phyloP scores from a whole-genome alignment of 1,140 invertebrate genomes.

The Cardiocondyla obscurior region DNA sequence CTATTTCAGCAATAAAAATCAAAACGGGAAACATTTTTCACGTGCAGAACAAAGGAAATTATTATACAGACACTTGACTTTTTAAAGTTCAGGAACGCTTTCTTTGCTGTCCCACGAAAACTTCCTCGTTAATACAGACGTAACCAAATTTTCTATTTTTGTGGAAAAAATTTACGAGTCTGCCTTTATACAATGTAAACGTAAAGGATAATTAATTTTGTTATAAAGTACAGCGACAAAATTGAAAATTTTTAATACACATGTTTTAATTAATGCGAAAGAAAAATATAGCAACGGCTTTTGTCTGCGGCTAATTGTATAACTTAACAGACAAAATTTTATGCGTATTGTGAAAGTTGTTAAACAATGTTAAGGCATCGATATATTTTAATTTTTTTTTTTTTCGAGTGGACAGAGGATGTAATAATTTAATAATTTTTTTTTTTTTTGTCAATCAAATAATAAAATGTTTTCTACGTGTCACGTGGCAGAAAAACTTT shows the following conservation, averaged over 20 bases:
- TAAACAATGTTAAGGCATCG: background rate
- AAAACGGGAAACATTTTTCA: conserved; percentile 20
- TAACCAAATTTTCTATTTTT: background rate
- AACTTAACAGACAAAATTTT: background rate
- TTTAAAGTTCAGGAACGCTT: background rate
- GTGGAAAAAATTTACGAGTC: background rate
- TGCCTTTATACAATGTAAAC: background rate
- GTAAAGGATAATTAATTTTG: background rate
- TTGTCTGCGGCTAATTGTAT: background rate
- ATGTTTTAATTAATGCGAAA: background rate
- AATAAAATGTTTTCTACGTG: background rate
- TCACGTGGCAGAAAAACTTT: background rate
- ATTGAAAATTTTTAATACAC: conserved; percentile 5
- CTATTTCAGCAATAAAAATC: conserved; percentile 50
- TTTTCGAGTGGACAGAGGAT: background rate
- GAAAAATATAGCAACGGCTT: no score
- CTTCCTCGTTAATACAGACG: background rate
- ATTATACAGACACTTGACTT: background rate
- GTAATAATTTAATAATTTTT: background rate
- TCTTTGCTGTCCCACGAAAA: background rate
- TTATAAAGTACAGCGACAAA: background rate
- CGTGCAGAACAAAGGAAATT: background rate
- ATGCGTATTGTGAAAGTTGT: background rate
- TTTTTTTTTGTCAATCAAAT: background rate
- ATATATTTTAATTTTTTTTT: background rate